A percentile compares a stretch with the other conserved stretches of the same genome.
Evolutionary conservation across 2,888 invertebrate species (phyloP).

Genomic region (Eupithecia subfuscata): DNA sequence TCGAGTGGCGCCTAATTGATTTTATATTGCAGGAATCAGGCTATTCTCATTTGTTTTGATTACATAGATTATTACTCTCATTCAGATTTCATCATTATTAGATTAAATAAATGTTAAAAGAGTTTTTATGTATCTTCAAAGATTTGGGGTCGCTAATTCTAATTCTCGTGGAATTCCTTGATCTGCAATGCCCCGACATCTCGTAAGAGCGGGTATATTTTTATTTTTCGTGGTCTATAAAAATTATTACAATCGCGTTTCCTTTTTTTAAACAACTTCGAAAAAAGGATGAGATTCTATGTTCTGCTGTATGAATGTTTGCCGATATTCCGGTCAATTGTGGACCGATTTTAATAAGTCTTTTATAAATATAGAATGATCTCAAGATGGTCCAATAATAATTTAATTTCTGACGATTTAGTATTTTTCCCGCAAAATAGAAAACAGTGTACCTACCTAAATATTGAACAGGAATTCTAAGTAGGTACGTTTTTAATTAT

Average conservation of each 20-base stretch:
- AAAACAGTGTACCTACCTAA: too few relatives aligned
- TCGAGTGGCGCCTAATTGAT: conserved; percentile 20
- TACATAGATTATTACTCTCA: conserved; percentile 3
- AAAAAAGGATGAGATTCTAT: too few relatives aligned
- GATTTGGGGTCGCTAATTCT: not conserved
- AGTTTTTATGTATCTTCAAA: not conserved
- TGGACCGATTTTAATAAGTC: too few relatives aligned
- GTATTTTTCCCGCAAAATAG: too few relatives aligned
- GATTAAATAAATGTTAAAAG: not conserved
- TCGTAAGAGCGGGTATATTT: not conserved
- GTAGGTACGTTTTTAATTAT: too few relatives aligned
- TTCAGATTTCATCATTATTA: conserved; percentile 22
- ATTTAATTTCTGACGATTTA: too few relatives aligned
- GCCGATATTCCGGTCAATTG: too few relatives aligned
- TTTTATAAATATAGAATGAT: too few relatives aligned
- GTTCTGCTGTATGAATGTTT: too few relatives aligned
- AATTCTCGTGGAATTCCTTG: not conserved
- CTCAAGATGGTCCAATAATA: too few relatives aligned
- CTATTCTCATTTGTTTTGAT: conserved; percentile 9
- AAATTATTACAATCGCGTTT: not conserved
- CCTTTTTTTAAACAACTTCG: not conserved
- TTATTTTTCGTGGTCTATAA: not conserved
- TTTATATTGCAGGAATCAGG: conserved; percentile 29
- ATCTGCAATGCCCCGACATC: not conserved
- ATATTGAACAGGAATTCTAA: too few relatives aligned